Conservation (phyloP, 2,797 vertebrate species). For the Pseudochirops cupreus region DNA sequence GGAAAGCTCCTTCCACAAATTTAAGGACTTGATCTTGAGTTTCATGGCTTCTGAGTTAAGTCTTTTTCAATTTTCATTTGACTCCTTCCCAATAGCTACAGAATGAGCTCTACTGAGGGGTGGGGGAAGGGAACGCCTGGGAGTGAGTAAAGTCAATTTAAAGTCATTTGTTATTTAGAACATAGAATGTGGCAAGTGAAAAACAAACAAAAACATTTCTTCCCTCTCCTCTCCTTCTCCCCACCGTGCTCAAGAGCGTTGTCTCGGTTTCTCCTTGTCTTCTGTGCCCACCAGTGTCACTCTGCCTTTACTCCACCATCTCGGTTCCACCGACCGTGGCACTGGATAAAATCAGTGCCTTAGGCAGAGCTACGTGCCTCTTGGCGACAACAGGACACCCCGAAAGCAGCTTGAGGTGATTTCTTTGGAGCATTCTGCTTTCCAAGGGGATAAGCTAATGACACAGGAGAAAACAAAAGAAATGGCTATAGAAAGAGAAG, state of each 20-base stretch:
- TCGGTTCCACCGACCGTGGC: neutral
- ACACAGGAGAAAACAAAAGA: slow-evolving; percentile 28
- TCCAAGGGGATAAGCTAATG: slow-evolving; percentile 5
- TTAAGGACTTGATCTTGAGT: neutral
- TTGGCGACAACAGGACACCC: neutral
- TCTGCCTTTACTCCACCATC: neutral
- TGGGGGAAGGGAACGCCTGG: neutral
- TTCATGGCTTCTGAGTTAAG: slow-evolving; percentile 7
- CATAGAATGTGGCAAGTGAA: neutral
- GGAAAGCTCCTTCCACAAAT: neutral
- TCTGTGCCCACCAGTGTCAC: neutral
- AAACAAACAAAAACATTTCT: slow-evolving; percentile 48
- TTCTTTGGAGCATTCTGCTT: slow-evolving; percentile 33
- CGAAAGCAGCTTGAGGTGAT: neutral
- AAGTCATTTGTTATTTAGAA: slow-evolving; percentile 32
- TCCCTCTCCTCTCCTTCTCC: neutral
- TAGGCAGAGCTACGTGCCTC: neutral
- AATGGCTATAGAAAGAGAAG: neutral
- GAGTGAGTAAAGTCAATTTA: neutral
- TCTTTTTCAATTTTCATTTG: neutral
- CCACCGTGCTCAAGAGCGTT: neutral
- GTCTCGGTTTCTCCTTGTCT: slow-evolving; percentile 9
- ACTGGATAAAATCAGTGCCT: neutral
- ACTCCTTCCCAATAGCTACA: neutral
- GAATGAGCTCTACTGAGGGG: neutral